These are phyloP conservation scores for Euura lappo DNA, from an alignment of 1,140 invertebrate species.

Conservation along the genomic window DNA sequence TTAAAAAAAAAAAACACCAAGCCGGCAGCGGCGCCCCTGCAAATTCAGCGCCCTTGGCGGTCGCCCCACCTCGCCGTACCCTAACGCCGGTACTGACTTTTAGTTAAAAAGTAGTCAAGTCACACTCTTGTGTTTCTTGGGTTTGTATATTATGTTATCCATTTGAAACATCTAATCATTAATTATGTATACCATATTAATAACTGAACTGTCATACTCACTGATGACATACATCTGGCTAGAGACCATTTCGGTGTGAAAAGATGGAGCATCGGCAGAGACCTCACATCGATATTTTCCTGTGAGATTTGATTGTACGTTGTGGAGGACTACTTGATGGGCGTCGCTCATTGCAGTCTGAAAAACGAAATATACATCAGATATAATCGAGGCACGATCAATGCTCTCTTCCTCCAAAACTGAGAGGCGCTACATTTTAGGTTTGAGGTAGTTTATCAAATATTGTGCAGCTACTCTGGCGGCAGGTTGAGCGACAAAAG, in stretches of 20 bases:
- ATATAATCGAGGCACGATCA: not conserved
- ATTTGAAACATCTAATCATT: not conserved
- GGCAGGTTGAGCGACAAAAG: not conserved
- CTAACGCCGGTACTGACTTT: too few species aligned
- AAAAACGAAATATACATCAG: constrained; percentile 27
- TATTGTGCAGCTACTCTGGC: not conserved
- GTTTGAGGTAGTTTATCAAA: not conserved
- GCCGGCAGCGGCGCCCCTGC: too few species aligned
- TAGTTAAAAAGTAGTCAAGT: too few species aligned
- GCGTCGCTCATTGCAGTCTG: constrained; percentile 49
- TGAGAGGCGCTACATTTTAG: not conserved
- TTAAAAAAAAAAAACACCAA: too few species aligned
- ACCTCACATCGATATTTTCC: constrained; percentile 79
- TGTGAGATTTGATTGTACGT: constrained; percentile 69
- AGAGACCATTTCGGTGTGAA: constrained; percentile 69
- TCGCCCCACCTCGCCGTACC: too few species aligned
- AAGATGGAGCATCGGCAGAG: constrained; percentile 73
- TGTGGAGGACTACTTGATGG: constrained; percentile 70
- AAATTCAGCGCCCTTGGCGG: too few species aligned
- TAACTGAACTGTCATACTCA: constrained; percentile 56
- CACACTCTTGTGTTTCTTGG: too few species aligned
- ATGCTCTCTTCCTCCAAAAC: not conserved
- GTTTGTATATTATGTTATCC: too few species aligned
- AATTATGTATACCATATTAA: not conserved
- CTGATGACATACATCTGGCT: constrained; percentile 75